A percentile compares a stretch with the other conserved stretches of the same genome.
Evolutionary conservation across 2,888 invertebrate species (phyloP).

Genomic region (Vanessa cardui): DNA sequence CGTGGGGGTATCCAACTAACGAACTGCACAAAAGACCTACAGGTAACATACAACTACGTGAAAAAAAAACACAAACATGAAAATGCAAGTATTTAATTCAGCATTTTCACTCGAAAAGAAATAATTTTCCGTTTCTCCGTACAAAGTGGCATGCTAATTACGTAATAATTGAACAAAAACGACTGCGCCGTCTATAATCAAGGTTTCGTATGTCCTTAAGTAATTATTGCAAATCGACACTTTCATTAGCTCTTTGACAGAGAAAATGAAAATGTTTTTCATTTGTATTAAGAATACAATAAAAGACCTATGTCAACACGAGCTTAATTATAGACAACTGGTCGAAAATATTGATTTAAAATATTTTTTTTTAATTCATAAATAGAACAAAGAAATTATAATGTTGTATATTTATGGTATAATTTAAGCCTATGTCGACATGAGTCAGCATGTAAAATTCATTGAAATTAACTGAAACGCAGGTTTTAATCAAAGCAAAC

Average conservation of each 20-base stretch:
- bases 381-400: neutral
- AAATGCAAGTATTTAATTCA: constrained; percentile 1
- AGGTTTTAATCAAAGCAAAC: too few relatives aligned
- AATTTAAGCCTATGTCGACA: too few relatives aligned
- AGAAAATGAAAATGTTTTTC: constrained; percentile 13
- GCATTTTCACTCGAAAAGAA: constrained; percentile 14
- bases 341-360: neutral
- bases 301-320: neutral
- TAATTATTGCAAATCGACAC: constrained; percentile 39
- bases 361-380: neutral
- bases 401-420: neutral
- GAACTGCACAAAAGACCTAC: too few relatives aligned
- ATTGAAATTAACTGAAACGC: too few relatives aligned
- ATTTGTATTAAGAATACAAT: neutral
- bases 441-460: too few relatives aligned
- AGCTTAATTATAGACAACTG: neutral
- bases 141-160: constrained; percentile 29
- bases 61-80: constrained; percentile 11
- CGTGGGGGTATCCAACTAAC: too few relatives aligned
- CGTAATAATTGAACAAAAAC: constrained; percentile 31
- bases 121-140: constrained; percentile 22
- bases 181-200: constrained; percentile 33
- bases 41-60: neutral
- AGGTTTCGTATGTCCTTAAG: constrained; percentile 26
- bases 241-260: constrained; percentile 25